Evolutionary conservation across 2,797 vertebrate species (phyloP), one percentile per base, ranked within the genome.

Genomic region (Sebastes matsubarae): DNA sequence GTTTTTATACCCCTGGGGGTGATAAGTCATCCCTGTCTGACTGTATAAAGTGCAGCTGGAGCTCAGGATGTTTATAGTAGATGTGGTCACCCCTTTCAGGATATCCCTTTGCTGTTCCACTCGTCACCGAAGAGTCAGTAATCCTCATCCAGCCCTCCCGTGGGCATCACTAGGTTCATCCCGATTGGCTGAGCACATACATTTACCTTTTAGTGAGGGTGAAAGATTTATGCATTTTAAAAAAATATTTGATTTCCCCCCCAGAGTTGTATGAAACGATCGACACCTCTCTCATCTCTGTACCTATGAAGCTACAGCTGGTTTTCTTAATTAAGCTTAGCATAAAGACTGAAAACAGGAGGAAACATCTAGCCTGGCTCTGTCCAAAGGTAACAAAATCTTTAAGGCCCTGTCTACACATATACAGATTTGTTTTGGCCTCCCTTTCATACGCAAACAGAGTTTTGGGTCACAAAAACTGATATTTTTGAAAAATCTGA

Each of bases 1-100:
- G 52, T 78, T 68, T 67, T 75, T 6, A 68, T 68, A 66, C 70
- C 72, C 32, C 8, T 38, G 58, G 60, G 58, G 60, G 25, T 6
- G 16, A 38, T 27, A 77, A 75, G 60, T 83, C 80, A 70, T 79
- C 55, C 60, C 50, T 46, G 71, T 74, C 72, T 81, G 77, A 78
- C 74, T 84, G 68, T 67, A 70, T 9, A 68, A 61, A 68, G 60
- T 86, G 71, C 59, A 80, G 42, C 72, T 65, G 59, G 60, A 72
- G 54, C 78, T 82, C 58, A 73, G 60, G 9, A 16, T 83, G 61
- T 85, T 83, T 80, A 81, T 50, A 59, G 16, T 65, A 12, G 4
- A 60, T 75, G 77, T 76, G 57, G 50, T 63, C 50, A 80, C 66
- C 38, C 22, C 80, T 84, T 84, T 20, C 63, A 85, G 76, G 71